phyloP scores from a whole-genome alignment of 2,888 invertebrate species.

The Machimus rusticus region DNA sequence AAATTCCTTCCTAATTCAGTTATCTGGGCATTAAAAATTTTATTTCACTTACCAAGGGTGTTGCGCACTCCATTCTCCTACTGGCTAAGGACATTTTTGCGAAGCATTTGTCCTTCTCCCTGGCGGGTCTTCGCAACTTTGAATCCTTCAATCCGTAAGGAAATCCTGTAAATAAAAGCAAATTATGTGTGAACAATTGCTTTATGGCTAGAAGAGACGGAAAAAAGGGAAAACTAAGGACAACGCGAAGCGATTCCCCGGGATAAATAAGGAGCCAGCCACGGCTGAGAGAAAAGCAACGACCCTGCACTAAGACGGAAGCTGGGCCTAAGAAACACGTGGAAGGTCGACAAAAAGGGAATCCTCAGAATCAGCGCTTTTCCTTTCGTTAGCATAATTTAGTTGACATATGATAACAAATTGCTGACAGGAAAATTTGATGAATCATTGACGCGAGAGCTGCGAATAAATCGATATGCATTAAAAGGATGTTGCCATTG shows the following conservation, averaged over 20 bases:
- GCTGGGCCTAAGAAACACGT: not conserved
- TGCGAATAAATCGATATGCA: constrained; percentile 15
- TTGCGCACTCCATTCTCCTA: constrained; percentile 20
- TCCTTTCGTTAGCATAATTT: constrained; percentile 42
- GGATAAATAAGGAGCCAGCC: not conserved
- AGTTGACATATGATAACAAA: constrained; percentile 45
- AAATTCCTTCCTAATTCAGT: not conserved
- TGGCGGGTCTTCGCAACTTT: not conserved
- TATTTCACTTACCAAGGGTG: constrained; percentile 37
- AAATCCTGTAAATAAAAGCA: constrained; percentile 20
- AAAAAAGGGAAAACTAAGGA: not conserved
- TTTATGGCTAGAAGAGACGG: not conserved
- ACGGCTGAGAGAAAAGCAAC: not conserved
- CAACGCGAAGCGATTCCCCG: not conserved
- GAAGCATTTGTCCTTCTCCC: constrained; percentile 22
- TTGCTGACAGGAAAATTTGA: constrained; percentile 44
- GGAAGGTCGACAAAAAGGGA: constrained; percentile 10
- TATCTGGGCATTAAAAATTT: not conserved
- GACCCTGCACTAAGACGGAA: not conserved
- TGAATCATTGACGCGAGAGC: constrained; percentile 43
- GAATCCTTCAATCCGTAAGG: constrained; percentile 14
- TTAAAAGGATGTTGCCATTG: not conserved
- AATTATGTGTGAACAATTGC: constrained; percentile 6
- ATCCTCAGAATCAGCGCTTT: constrained; percentile 34
- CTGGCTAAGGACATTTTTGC: not conserved